These are phyloP conservation scores for Mastomys coucha DNA, from an alignment of 2,113 vertebrate species.

Conservation along the genomic window DNA sequence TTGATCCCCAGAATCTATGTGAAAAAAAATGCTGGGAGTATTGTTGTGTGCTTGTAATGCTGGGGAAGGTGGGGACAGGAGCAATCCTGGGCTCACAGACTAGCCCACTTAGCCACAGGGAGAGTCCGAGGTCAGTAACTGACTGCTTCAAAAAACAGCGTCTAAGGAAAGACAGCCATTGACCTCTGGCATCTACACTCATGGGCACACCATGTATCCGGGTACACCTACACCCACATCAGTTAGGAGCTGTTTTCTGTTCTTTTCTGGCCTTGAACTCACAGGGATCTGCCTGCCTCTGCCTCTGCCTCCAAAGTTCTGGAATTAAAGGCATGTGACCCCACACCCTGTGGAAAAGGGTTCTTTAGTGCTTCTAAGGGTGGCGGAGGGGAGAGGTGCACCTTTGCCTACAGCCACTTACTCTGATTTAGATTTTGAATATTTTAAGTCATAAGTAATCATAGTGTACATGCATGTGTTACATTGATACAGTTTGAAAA, in stretches of 20 bases:
- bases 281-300: not conserved
- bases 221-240: not conserved
- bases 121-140: not conserved
- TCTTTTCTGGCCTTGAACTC: not conserved
- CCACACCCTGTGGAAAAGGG: not conserved
- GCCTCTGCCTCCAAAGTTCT: not conserved
- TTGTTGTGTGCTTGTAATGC: not conserved
- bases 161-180: not conserved
- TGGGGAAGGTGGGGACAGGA: not conserved
- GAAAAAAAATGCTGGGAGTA: not conserved
- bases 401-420: not conserved
- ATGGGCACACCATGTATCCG: not conserved
- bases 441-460: not conserved
- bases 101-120: not conserved
- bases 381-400: not conserved
- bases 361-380: not conserved
- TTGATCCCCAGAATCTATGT: not conserved
- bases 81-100: not conserved
- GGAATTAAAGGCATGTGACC: not conserved
- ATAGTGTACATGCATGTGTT: not conserved
- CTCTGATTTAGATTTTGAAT: not conserved
- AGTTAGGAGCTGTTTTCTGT: not conserved
- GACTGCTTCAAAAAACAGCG: not conserved
- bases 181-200: not conserved
- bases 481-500: conserved; percentile 27